Base-by-base conservation (phyloP, 64 coral and sea anemone species). In the Acropora tenuis region DNA sequence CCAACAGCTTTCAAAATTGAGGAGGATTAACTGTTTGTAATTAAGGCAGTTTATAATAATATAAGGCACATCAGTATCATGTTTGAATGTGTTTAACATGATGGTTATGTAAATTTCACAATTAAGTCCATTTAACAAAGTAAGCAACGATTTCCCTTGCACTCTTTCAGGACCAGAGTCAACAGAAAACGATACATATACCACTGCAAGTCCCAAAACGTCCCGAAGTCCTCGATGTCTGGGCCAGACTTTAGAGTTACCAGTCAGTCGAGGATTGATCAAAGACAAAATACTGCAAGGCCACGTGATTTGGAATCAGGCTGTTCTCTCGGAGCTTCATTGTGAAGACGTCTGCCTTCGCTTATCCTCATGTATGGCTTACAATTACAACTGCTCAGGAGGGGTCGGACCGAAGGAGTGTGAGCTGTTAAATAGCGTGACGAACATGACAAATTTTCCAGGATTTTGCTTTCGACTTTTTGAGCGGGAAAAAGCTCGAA, bases 261-360 rank as follows among this genome's bases (percentile, higher is more conserved):
- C 82, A 47, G 48, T 85, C 1, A 85, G 82, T 17, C 65, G 44
- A 71, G 44, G 65, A 47, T 44, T 3, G 6, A 45, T 85, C 68
- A 8, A 46, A 8, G 43, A 85, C 82, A 69, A 71, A 72, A 44
- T 71, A 45, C 61, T 85, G 2, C 44, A 72, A 17, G 82, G 82
- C 71, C 82, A 48, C 82, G 61, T 85, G 82, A 85, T 85, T 40
- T 85, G 18, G 44, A 43, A 18, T 18, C 63, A 85, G 15, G 47
- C 42, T 19, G 82, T 85, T 71, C 2, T 85, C 41, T 85, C 82
- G 5, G 82, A 85, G 45, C 12, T 85, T 71, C 63, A 71, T 12
- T 85, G 82, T 58, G 82, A 85, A 65, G 82, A 85, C 46, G 16
- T 30, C 3, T 85, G 82, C 63, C 61, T 85, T n/a, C 82, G 82